Evolutionary conservation across 2,888 invertebrate species (phyloP), one percentile per base, ranked within the genome.

Genomic region (Lochmaea capreae): DNA sequence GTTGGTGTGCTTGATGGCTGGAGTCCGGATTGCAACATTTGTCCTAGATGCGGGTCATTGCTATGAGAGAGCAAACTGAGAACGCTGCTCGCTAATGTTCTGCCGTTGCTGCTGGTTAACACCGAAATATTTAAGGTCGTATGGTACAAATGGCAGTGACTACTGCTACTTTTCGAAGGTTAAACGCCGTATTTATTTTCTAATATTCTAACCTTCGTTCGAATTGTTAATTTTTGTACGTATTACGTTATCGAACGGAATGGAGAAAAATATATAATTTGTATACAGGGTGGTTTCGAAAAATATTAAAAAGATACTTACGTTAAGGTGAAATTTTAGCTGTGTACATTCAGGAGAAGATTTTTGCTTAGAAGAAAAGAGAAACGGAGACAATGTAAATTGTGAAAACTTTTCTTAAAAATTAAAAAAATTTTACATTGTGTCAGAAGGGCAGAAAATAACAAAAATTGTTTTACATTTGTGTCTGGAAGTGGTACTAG

Each of bases 31-130:
- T 87, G 86, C 86, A 86, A 86, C 86, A 86, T 85, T 84, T 85
- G 87, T 84, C 87, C 87, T 86, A 87, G 85, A 87, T 87, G 85
- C 87, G 84, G 87, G 87, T 87, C 87, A 87, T 87, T 87, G 86
- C 87, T 87, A 86, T 86, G 85, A 83, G 85, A 86, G 84, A 84
- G 84, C 84, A 86, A 33, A 83, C 84, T 83, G 85, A 85, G 85
- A 85, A 84, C 85, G 86, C 43, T 63, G n/a, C 62, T 18, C 5
- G 62, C 62, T 18, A 63, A 63, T 63, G 62, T 63, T 43, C 62
- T 49, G 46, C 14, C 4, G 46, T 10, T 49, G 67, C 63, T 63
- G 26, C 39, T 58, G 72, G 33, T 85, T 85, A 85, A 86, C 86
- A 86, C 84, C 85, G 85, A 86, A 86, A 85, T 84, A 68, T 71